These are phyloP conservation scores for Cynopterus sphinx DNA, from an alignment of 2,797 vertebrate species.

Conservation along the genomic window DNA sequence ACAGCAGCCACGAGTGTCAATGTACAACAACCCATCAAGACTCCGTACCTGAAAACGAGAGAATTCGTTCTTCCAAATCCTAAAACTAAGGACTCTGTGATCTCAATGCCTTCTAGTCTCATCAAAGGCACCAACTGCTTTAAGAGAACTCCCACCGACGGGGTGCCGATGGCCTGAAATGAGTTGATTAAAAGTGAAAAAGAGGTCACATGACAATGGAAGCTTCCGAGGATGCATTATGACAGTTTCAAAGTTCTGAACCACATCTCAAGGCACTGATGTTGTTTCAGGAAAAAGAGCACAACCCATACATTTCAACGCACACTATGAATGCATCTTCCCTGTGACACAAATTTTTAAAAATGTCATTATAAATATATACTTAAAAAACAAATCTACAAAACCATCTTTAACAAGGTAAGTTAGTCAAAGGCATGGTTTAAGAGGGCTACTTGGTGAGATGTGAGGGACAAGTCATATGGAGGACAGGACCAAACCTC, in stretches of 20 bases:
- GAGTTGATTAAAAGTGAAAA: conserved; percentile 71
- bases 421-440: conserved; percentile 29
- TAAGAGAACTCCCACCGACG: conserved; percentile 96
- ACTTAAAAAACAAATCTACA: neutral
- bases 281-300: neutral
- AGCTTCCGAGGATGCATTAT: conserved; percentile 32
- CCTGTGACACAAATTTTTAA: conserved; percentile 35
- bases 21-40: conserved; percentile 36
- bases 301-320: neutral
- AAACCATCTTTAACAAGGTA: neutral
- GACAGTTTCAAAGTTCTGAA: conserved; percentile 48
- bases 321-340: conserved; percentile 45
- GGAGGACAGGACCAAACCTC: neutral
- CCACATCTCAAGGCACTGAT: conserved; percentile 52
- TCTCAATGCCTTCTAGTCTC: conserved; percentile 98
- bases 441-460: neutral
- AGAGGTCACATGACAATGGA: conserved; percentile 46
- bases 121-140: conserved; percentile 98
- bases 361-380: neutral
- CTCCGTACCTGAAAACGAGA: conserved; percentile 95
- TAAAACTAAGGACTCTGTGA: conserved; percentile 97
- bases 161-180: conserved; percentile 96
- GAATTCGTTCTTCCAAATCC: conserved; percentile 99
- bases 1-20: neutral
- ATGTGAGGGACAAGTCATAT: neutral